Percentiles rank a stretch among this genome's conserved stretches.
These are phyloP conservation scores for Sorex maritimensis DNA, from an alignment of 2,797 vertebrate species.

Conservation along the genomic window DNA sequence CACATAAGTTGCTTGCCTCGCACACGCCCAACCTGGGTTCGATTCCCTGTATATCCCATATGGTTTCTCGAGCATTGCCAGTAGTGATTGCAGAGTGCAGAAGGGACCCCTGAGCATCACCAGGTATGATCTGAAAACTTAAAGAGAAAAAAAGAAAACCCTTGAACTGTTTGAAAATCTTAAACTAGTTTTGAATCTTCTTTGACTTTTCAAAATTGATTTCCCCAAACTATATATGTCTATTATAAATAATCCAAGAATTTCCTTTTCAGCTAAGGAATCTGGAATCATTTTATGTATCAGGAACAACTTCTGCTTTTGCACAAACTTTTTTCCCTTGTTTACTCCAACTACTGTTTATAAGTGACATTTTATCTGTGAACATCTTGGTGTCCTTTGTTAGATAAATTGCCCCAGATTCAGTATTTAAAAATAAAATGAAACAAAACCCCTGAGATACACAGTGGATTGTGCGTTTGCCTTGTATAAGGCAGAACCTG, in stretches of 20 bases:
- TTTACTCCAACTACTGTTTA: constrained; percentile 23
- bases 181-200: constrained; percentile 69
- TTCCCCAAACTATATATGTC: constrained; percentile 43
- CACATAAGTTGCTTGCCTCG: too few species aligned
- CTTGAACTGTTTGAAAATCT: constrained; percentile 68
- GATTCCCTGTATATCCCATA: too few species aligned
- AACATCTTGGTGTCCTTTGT: constrained; percentile 45
- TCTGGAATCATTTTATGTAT: constrained; percentile 48
- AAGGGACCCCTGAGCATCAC: too few species aligned
- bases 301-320: constrained; percentile 48
- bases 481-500: too few species aligned
- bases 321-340: constrained; percentile 50
- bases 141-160: too few species aligned
- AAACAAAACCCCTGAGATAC: too few species aligned
- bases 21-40: too few species aligned
- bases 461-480: too few species aligned
- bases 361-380: constrained; percentile 57
- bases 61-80: too few species aligned
- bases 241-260: constrained; percentile 40
- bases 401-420: neutral
- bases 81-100: too few species aligned
- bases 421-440: neutral
- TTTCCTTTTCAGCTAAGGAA: constrained; percentile 15
- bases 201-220: constrained; percentile 69
- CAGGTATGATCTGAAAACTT: too few species aligned